Evolutionary conservation across 2,888 invertebrate genomes (phyloP), one percentile per base, ranked within the genome.

Genomic region (Malthinus seriepunctatus): DNA sequence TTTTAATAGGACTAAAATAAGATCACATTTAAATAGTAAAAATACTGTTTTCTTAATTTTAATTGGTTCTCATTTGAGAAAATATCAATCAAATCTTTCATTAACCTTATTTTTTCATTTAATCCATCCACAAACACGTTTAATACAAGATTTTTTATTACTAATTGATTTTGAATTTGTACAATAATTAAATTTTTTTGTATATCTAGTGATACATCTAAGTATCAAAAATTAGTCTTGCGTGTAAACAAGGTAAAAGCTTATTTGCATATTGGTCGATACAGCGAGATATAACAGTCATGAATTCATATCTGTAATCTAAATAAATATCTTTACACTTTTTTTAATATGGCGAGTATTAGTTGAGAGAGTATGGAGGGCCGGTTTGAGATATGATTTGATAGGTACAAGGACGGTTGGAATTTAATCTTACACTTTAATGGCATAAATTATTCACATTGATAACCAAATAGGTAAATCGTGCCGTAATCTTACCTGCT

Each of bases 391-490:
- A 77, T 77, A 77, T 76, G 76, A 75, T 73, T 71, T 73, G 76
- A 77, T 77, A 76, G 64, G 72, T 64, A 68, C 72, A 71, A 74
- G 71, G 76, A 75, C 76, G 71, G 74, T 72, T 71, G 73, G 76
- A 71, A 76, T 77, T 73, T 77, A 76, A 77, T 78, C 77, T 75
- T 69, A 69, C 64, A 68, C 70, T 69, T 73, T 76, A 76, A 76
- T 76, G 75, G 76, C 75, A 76, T 76, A 76, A 76, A 76, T 76
- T 76, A 76, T 75, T 73, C 73, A 70, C 67, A 67, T 69, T 70
- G 76, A 76, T 76, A 76, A 75, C 71, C 70, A 72, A 75, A 74
- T 75, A 74, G 73, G 74, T 75, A 75, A 75, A 75, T 75, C 76
- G 76, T 76, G 76, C 72, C 71, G 71, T 73, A 75, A 75, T 76